Evolutionary conservation across 2,888 invertebrate species (phyloP), one percentile per base, ranked within the genome.

Genomic region (Aricia artaxerxes): DNA sequence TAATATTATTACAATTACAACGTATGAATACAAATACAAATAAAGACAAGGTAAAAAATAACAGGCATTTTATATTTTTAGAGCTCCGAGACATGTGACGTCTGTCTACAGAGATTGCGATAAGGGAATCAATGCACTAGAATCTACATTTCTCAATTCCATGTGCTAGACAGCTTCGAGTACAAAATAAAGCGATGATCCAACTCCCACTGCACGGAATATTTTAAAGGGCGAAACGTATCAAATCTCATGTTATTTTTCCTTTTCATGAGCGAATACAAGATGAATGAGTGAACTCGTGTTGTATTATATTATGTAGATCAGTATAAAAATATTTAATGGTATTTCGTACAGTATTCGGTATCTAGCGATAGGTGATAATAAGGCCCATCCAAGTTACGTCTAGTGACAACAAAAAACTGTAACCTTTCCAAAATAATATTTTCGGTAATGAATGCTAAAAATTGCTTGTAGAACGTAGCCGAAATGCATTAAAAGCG

Each of bases 401-500:
- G 7, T 40, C 7, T 40, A 2, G 49, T 49, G 49, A 49, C 49
- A 49, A 49, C 49, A 49, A 49, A 49, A 9, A 49, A 16, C 4
- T 4, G 4, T 2, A 16, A 57, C 57, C 1, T 57, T 57, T 57
- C 57, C 16, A 57, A 13, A 57, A 57, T 16, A 57, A 16, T 61
- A 61, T 61, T 61, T 24, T 61, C 31, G 9, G 31, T 64, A 64
- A 64, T 64, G 31, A 64, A 64, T 64, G 4, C 64, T 64, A 31
- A 64, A 31, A 64, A 64, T 31, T 1, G 31, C 64, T 64, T 64
- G 49, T 49, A 73, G 78, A 77, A 80, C 79, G 80, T 78, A 80
- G 57, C 81, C 83, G 83, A 84, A 89, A 87, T 86, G 85, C 87
- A 88, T 89, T 84, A 87, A 86, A 85, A 84, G 85, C 86, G 84